Conservation (phyloP, 2,797 vertebrate species). For the Fistularia commersonii region DNA sequence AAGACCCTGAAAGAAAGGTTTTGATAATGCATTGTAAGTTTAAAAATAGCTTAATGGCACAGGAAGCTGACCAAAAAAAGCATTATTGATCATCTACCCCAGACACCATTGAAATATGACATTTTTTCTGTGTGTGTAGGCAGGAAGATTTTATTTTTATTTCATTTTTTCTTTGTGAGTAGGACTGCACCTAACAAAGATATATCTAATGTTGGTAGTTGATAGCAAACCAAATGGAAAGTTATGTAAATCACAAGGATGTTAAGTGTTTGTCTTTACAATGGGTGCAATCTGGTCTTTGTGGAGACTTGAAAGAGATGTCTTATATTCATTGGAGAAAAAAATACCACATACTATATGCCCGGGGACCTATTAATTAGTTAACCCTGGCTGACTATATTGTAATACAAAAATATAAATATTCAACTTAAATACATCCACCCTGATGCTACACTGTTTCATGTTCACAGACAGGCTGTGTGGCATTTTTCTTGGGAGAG, state of each 20-base stretch:
- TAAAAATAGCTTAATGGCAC: conserved; percentile 17
- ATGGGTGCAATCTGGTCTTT: conserved; percentile 36
- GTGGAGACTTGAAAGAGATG: conserved; percentile 41
- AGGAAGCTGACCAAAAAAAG: conserved; percentile 27
- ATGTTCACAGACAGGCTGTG: conserved; percentile 10
- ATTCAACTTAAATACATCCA: conserved; percentile 13
- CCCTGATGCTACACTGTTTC: neutral
- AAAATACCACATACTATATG: conserved; percentile 34
- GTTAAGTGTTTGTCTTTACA: conserved; percentile 29
- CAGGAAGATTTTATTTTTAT: neutral
- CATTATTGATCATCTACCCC: neutral
- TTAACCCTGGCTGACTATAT: conserved; percentile 37
- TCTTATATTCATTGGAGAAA: conserved; percentile 51
- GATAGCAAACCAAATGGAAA: conserved; percentile 35
- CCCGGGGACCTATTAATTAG: conserved; percentile 50
- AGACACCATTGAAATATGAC: conserved; percentile 10
- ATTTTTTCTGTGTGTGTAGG: neutral
- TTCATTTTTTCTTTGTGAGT: conserved; percentile 2
- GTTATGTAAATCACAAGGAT: conserved; percentile 41
- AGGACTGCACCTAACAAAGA: conserved; percentile 4
- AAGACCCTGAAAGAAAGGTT: conserved; percentile 17
- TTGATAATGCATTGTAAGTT: conserved; percentile 29
- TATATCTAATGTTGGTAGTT: conserved; percentile 19
- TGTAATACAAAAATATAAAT: conserved; percentile 42
- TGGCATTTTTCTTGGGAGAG: conserved; percentile 38